Percentiles rank a stretch among this genome's conserved stretches.
Conservation (phyloP, 2,797 vertebrate species). For the Glossophaga mutica region DNA sequence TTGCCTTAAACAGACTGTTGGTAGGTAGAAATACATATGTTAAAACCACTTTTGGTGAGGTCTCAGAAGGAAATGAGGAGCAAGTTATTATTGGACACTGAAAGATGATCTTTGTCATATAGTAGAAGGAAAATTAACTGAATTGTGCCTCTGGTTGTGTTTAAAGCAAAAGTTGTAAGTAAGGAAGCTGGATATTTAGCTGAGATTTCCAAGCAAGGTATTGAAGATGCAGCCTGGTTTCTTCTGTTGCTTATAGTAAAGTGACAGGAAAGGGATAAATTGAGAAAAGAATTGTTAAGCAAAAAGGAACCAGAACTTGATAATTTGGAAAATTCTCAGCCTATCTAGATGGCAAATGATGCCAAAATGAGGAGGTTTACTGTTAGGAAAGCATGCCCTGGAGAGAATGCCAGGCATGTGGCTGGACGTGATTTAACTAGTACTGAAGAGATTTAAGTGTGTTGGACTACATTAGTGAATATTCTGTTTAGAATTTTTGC, state of each 20-base stretch:
- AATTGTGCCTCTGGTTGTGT: background rate
- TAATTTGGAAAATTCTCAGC: background rate
- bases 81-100: background rate
- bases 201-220: background rate
- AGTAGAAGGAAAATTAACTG: background rate
- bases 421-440: background rate
- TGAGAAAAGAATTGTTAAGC: background rate
- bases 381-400: background rate
- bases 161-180: background rate
- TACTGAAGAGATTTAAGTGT: background rate
- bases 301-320: background rate
- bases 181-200: background rate
- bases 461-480: background rate
- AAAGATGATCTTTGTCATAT: background rate
- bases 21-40: background rate
- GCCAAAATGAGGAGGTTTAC: background rate
- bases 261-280: background rate
- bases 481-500: background rate
- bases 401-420: background rate
- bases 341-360: background rate
- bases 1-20: background rate
- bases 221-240: background rate
- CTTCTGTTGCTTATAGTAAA: background rate
- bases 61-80: background rate
- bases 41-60: background rate